A percentile compares a stretch with the other conserved stretches of the same genome.
These are phyloP conservation scores for Sarcophaga peregrina DNA, from an alignment of 1,140 invertebrate species.

Conservation along the genomic window DNA sequence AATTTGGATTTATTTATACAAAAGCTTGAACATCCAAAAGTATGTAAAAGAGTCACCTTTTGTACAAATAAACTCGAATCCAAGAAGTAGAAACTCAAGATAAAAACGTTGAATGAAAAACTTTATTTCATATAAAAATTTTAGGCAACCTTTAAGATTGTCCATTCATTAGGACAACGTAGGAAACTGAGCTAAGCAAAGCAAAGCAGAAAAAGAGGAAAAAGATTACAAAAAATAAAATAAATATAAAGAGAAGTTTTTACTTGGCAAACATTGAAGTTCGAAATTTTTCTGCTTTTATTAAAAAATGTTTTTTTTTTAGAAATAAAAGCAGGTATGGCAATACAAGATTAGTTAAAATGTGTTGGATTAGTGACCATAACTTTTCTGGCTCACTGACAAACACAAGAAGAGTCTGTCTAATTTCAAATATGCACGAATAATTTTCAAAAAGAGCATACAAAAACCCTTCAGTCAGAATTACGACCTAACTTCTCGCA, in stretches of 20 bases:
- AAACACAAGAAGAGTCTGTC: too few species aligned
- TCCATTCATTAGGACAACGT: background rate
- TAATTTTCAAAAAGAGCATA: too few species aligned
- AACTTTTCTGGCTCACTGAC: too few species aligned
- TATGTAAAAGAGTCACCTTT: slow-evolving; percentile 36
- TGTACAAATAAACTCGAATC: background rate
- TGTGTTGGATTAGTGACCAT: background rate
- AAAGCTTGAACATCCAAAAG: slow-evolving; percentile 10
- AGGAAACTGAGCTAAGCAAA: background rate
- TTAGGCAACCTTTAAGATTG: slow-evolving; percentile 37
- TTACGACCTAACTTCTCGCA: too few species aligned
- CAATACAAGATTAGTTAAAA: background rate
- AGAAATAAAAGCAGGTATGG: background rate
- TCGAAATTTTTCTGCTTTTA: background rate
- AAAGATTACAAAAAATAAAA: background rate
- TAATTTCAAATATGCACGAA: too few species aligned
- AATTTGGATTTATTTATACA: background rate
- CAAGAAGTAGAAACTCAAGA: background rate
- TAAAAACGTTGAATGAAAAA: slow-evolving; percentile 8
- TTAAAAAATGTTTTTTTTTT: background rate
- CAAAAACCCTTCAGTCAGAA: too few species aligned
- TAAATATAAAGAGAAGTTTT: background rate
- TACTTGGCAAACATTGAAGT: background rate
- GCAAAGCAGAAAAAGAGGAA: too few species aligned
- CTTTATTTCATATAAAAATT: slow-evolving; percentile 29